A percentile compares a stretch with the other conserved stretches of the same genome.
Conservation (phyloP, 1,140 invertebrate genomes). For the Oreohelix idahoensis region DNA sequence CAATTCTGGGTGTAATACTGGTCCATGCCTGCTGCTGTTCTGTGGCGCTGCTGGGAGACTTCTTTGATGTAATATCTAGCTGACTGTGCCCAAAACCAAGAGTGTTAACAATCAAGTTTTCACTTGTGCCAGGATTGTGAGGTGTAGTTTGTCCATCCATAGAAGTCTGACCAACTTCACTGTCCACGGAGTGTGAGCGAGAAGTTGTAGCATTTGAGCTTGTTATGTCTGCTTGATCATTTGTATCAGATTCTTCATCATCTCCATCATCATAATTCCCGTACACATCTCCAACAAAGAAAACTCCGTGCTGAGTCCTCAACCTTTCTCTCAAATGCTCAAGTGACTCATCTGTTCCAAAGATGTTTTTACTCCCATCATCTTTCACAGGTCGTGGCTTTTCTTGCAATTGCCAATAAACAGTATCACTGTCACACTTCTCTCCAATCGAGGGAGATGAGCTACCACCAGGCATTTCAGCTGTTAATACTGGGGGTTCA, state of each 20-base stretch:
- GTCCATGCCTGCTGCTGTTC: neutral
- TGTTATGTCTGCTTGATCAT: neutral
- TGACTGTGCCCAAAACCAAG: neutral
- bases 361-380: neutral
- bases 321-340: conserved; percentile 25
- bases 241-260: neutral
- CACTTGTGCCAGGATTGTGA: neutral
- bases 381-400: neutral
- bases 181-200: neutral
- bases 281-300: conserved; percentile 17
- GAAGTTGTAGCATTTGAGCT: neutral
- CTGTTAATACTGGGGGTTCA: conserved; percentile 27
- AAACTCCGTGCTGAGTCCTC: conserved; percentile 24
- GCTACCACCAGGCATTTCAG: neutral
- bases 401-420: neutral
- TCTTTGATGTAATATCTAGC: neutral
- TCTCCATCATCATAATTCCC: neutral
- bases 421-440: neutral
- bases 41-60: neutral
- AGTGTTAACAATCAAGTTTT: neutral
- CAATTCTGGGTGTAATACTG: neutral
- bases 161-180: neutral
- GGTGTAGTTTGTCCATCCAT: neutral
- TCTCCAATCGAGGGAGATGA: neutral
- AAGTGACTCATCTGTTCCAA: conserved; percentile 12